phyloP scores from a whole-genome alignment of 2,113 vertebrate species.

The Fregata magnificens region DNA sequence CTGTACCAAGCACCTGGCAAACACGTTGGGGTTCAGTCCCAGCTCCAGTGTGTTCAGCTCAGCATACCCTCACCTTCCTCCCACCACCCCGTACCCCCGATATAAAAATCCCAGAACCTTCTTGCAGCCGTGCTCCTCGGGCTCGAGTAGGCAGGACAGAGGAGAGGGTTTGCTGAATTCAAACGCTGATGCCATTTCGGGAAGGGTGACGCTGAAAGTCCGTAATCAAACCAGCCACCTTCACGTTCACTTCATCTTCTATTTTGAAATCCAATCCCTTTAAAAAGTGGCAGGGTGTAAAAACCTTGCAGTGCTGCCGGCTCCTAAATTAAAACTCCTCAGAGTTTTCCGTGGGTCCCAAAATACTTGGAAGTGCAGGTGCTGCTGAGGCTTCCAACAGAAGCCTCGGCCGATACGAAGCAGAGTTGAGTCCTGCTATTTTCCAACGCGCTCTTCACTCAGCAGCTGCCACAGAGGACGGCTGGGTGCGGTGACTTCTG shows the following conservation, averaged over 20 bases:
- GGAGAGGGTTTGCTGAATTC: not conserved
- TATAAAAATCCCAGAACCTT: not conserved
- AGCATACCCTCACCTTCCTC: not conserved
- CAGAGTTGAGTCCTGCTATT: not conserved
- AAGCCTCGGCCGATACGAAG: not conserved
- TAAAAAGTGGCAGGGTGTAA: not conserved
- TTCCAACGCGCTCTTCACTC: rapidly evolving
- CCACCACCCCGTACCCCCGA: rapidly evolving
- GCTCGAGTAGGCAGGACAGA: not conserved
- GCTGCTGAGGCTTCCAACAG: not conserved
- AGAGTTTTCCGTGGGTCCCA: rapidly evolving
- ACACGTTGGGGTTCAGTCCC: rapidly evolving
- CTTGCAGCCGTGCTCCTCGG: rapidly evolving
- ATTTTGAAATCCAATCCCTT: not conserved
- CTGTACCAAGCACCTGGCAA: not conserved
- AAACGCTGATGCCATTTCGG: rapidly evolving
- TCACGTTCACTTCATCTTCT: not conserved
- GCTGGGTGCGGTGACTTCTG: not conserved
- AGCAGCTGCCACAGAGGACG: not conserved
- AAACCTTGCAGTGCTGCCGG: not conserved
- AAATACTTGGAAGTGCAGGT: not conserved
- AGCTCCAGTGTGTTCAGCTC: rapidly evolving
- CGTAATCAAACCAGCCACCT: not conserved
- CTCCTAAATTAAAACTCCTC: not conserved
- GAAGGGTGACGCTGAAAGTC: not conserved